Base-by-base conservation (phyloP, 2,888 invertebrate genomes). In the Rosalia funebris region DNA sequence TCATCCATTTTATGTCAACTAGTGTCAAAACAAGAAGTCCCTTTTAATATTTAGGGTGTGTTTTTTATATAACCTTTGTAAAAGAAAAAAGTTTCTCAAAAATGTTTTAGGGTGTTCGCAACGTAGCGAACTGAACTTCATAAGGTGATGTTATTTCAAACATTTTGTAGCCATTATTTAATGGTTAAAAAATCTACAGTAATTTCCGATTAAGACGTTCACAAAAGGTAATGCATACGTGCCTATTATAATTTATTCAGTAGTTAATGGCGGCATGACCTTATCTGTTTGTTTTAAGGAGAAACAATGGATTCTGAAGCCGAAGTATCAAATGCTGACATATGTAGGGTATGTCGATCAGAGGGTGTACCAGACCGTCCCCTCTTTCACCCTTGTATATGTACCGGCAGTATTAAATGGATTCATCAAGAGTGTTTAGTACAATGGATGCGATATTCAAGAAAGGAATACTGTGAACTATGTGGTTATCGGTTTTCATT, bases 361-460 rank as follows among this genome's bases (percentile, higher is more conserved):
- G 98, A 98, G 82, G 96, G 93, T 41, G 85, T 92, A 41, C 85
- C 91, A 10, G 98, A 98, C 76, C 89, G 96, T 69, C 97, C 96
- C 0, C 85, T 99, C 7, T 98, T 95, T 81, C 96, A 99, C 83
- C 99, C 99, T 0, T 99, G 98, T 82, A 96, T 98, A 55, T 99
- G 99, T 80, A 98, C 98, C 17, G 99, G 99, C 53, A 97, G 96
- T 73, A 99, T 99, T 73, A 98, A 98, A 84, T 99, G 94, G 88
- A 98, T 98, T 62, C 98, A 98, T 83, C 98, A 98, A 82, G 98
- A 98, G 79, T 98, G 98, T 82, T 86, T 99, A 65, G 91, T 97
- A 75, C 98, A 99, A 84, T 99, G 99, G 99, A 93, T 99, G 89
- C 91, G 97, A 68, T 98, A 99, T 82, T 98, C 97, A 64, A 89